These are phyloP conservation scores for Thinocorus orbignyianus DNA, from an alignment of 2,113 vertebrate genomes.

Conservation along the genomic window DNA sequence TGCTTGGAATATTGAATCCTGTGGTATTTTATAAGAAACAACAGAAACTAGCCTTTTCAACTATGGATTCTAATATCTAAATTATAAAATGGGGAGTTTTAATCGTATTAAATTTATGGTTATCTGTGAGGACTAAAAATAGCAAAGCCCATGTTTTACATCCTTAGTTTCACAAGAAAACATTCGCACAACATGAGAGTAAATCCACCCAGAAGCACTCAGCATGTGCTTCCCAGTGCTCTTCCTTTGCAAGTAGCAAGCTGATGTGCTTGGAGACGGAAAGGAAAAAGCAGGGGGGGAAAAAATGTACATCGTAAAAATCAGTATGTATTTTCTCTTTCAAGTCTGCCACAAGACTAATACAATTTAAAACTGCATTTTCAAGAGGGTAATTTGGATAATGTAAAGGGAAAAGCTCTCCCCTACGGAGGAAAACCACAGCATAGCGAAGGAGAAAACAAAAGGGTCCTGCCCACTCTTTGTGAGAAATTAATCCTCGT, in stretches of 20 bases:
- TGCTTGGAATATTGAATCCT: slow-evolving; percentile 54
- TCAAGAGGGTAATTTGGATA: neutral
- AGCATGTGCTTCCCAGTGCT: neutral
- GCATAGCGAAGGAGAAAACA: neutral
- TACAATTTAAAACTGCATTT: neutral
- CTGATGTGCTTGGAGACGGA: neutral
- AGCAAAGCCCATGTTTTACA: slow-evolving; percentile 46
- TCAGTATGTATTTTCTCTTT: neutral
- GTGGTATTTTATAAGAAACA: slow-evolving; percentile 31
- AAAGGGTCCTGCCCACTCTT: neutral
- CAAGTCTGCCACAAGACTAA: neutral
- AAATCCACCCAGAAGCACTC: neutral
- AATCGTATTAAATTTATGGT: slow-evolving; percentile 52
- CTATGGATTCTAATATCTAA: neutral
- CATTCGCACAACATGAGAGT: neutral
- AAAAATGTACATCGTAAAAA: neutral
- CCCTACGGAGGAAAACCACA: neutral
- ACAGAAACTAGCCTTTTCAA: slow-evolving; percentile 52
- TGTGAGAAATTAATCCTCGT: neutral
- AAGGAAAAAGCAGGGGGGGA: neutral
- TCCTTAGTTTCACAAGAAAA: slow-evolving; percentile 22
- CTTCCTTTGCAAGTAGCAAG: neutral
- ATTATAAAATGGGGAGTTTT: slow-evolving; percentile 26
- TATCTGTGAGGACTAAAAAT: slow-evolving; percentile 48
- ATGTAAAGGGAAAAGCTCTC: neutral